Percentiles rank a stretch among this genome's conserved stretches.
phyloP scores from a whole-genome alignment of 2,888 invertebrate species.

The Hanleya hanleyi region DNA sequence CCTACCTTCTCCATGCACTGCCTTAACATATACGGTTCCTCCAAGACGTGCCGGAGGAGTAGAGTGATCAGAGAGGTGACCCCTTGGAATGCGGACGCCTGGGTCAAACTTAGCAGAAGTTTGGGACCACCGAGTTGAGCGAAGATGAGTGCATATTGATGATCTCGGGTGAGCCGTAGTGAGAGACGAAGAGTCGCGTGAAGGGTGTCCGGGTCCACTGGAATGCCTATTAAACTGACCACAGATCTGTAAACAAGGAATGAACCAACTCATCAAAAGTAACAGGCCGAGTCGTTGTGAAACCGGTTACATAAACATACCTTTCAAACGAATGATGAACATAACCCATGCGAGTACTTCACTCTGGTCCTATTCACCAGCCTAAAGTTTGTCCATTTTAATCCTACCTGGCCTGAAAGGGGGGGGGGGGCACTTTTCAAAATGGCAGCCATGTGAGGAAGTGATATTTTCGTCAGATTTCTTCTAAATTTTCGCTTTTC shows the following conservation, averaged over 20 bases:
- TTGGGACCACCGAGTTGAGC: constrained; percentile 84
- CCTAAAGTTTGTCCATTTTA: too few species aligned
- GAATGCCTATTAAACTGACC: constrained; percentile 81
- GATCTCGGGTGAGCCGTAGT: constrained; percentile 83
- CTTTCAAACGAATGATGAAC: too few species aligned
- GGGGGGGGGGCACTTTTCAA: too few species aligned
- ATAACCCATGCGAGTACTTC: too few species aligned
- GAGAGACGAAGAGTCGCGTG: constrained; percentile 85
- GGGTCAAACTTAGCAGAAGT: constrained; percentile 82
- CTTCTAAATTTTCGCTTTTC: too few species aligned
- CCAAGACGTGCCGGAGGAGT: constrained; percentile 85
- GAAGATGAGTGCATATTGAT: constrained; percentile 83
- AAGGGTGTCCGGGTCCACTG: constrained; percentile 84
- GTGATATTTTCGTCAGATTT: too few species aligned
- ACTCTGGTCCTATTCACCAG: too few species aligned
- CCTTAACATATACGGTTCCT: constrained; percentile 82
- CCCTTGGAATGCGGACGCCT: constrained; percentile 83
- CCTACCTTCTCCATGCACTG: constrained; percentile 84
- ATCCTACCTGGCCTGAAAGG: too few species aligned
- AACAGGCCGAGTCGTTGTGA: too few species aligned
- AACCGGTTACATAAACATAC: too few species aligned
- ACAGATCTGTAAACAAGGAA: constrained; percentile 79
- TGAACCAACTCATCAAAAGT: too few species aligned
- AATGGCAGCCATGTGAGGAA: too few species aligned
- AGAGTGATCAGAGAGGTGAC: constrained; percentile 85